phyloP scores from a whole-genome alignment of 2,888 invertebrate species.

The Synergus laeviventris region DNA sequence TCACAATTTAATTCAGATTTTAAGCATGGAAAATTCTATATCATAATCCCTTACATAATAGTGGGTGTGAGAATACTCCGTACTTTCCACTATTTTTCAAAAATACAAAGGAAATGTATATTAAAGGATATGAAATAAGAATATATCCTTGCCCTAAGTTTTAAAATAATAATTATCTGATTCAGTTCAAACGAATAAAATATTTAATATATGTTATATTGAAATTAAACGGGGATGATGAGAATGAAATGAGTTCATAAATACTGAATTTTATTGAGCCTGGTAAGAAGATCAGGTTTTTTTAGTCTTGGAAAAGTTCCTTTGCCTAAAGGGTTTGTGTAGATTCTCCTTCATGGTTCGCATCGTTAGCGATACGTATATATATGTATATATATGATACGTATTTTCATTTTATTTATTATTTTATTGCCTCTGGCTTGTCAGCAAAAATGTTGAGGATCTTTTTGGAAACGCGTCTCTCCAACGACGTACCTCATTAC shows the following conservation, averaged over 20 bases:
- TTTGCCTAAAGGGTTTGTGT: slow-evolving; percentile 43
- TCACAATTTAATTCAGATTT: too few species aligned
- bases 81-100: too few species aligned
- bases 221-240: too few species aligned
- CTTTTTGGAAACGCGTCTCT: neutral
- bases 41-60: too few species aligned
- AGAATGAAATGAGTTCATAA: neutral
- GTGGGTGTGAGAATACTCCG: too few species aligned
- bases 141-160: too few species aligned
- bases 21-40: too few species aligned
- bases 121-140: neutral
- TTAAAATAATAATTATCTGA: too few species aligned
- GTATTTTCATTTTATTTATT: slow-evolving; percentile 25
- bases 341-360: slow-evolving; percentile 40
- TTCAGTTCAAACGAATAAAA: too few species aligned
- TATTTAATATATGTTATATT: too few species aligned
- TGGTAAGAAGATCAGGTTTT: slow-evolving; percentile 44
- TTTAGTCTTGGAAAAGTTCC: slow-evolving; percentile 9
- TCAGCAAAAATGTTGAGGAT: neutral
- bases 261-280: neutral
- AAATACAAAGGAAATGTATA: too few species aligned
- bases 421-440: neutral
- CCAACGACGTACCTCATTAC: slow-evolving; percentile 6
- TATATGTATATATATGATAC: too few species aligned
- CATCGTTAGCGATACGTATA: slow-evolving; percentile 39